Evolutionary conservation across 2,888 invertebrate genomes (phyloP), one percentile per base, ranked within the genome.

Genomic region (Lutraria lutraria): DNA sequence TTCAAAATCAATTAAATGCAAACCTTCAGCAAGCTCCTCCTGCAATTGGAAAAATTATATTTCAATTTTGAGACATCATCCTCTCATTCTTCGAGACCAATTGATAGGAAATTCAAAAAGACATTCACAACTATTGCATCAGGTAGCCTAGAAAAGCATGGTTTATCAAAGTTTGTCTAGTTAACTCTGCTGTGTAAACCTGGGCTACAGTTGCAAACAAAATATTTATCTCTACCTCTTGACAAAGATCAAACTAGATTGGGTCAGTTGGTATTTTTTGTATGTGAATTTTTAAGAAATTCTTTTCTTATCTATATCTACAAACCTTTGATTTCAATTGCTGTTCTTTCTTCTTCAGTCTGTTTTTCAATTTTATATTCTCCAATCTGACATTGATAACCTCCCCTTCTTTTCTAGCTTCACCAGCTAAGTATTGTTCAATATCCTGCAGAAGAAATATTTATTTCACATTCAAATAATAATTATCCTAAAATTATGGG

Each of bases 1-100:
- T 95, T 97, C 97, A 95, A 97, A 97, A 95, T 97, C 97, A 90
- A 97, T 97, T 91, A 97, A 94, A 90, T 97, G 97, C 68, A 97
- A 96, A 81, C 97, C 97, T 60, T 97, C 97, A 4, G 97, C 97
- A 76, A 97, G 96, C 90, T 97, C 97, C 93, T 97, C 97, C 96
- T 96, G 93, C 16, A 13, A 79, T 76, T 13, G 43, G 43, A 43
- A 43, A 43, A 43, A 43, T 43, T 4, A 43, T 25, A 81, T 8
- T 15, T 52, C 15, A 53, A 15, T 34, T 52, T 4, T 34, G 29
- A 79, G n/a, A 79, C 31, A 79, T 12, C 12, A 31, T 1, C 31
- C 31, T 43, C 16, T 31, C 25, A 31, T 68, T 68, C 10, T 10
- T 13, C 6, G 10, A 68, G 25, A 8, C 8, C 19, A 72, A n/a